Base-by-base conservation (phyloP, 1,140 invertebrate genomes). In the Pogonomyrmex californicus region DNA sequence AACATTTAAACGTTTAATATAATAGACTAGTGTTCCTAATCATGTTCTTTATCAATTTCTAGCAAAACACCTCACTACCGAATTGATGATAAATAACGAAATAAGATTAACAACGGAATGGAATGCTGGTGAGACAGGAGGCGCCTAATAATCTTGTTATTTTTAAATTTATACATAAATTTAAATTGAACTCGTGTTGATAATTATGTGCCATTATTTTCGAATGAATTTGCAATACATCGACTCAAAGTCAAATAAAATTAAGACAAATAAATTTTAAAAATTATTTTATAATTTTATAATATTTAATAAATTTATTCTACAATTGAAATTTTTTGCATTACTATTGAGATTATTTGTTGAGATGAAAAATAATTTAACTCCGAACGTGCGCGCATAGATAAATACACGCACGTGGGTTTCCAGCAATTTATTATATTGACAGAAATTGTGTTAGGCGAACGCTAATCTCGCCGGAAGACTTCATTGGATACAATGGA, bases 391-490 rank as follows among this genome's bases (percentile, higher is more conserved):
- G 23, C 62, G 62, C 17, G 10, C 12, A 68, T n/a, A 36, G 12
- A 14, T n/a, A 17, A 54, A 70, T 68, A 70, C 41, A 30, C 17
- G 44, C 10, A 14, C 10, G 17, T 9, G 17, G 10, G 44, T 56
- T 36, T 14, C 4, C 12, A 38, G 14, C 75, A 63, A 33, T 78
- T 63, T 9, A 65, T 78, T 56, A 63, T 23, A 41, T 4, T 17
- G 60, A 78, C 58, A 49, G 58, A 65, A 68, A 78, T 78, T 33
- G 60, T 65, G 58, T 47, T 78, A 49, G 30, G 17, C 30, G 58
- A 70, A 81, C 23, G 63, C n/a, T 81, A 70, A 81, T 81, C 44
- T 81, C 14, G 33, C 41, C 30, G 51, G 12, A 60, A 47, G 23
- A 60, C 36, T 60, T 17, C 38, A 23, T 23, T 23, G 47, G 12